Evolutionary conservation across 2,797 vertebrate species (phyloP).

Genomic region (Gallirallus australis): DNA sequence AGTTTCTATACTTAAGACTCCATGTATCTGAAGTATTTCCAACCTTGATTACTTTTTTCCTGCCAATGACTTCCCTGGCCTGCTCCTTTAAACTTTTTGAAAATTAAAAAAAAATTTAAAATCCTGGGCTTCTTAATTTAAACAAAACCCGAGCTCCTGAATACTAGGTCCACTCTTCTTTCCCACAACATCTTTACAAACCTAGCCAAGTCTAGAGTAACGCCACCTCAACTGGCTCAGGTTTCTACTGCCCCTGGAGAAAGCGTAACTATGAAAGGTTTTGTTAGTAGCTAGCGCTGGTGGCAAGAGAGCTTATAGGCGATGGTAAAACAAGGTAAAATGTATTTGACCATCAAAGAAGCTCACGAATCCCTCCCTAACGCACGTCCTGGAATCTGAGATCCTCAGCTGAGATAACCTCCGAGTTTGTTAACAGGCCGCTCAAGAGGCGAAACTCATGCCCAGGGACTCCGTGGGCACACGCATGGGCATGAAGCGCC

Average conservation of each 20-base stretch:
- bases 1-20: neutral
- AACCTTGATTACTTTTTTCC: neutral
- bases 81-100: neutral
- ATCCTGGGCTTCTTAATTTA: fast-evolving
- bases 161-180: neutral
- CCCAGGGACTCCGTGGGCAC: neutral
- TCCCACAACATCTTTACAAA: neutral
- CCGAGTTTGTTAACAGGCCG: fast-evolving
- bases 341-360: fast-evolving
- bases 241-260: neutral
- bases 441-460: fast-evolving
- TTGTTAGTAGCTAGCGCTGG: fast-evolving
- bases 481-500: fast-evolving
- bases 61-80: neutral
- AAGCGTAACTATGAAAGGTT: neutral
- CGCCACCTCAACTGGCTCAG: neutral
- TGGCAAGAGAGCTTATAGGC: neutral
- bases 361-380: too few species aligned
- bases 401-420: neutral
- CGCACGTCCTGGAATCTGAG: fast-evolving
- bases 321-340: neutral
- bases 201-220: neutral
- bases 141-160: neutral
- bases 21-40: neutral
- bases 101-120: neutral